Evolutionary conservation across 1,140 invertebrate species (phyloP), one percentile per base, ranked within the genome.

Genomic region (Sminthurinus signatus): DNA sequence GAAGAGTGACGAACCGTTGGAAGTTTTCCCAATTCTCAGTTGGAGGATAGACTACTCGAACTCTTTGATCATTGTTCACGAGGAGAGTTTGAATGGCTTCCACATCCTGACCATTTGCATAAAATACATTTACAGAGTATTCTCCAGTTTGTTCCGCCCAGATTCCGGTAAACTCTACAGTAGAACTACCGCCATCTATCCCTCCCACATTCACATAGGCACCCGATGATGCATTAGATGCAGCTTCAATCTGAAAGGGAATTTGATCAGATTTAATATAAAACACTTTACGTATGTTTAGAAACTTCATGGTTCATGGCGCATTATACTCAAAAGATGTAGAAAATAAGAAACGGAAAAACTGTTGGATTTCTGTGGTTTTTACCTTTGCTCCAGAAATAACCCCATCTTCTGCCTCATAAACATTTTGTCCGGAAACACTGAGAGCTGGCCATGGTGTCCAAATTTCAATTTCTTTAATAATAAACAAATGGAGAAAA

Each of bases 381-480:
- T 8, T 36, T 36, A 36, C 32, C 32, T 36, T 36, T 5, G 32
- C 5, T 8, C 15, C 15, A 36, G 32, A 36, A 8, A 69, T 32
- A 36, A 32, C 59, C 2, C 67, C 67, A 57, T 69, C 67, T 56
- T 69, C 67, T 28, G 64, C 63, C 44, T 69, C 67, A 36, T 62
- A 65, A 14, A 25, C 57, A 10, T 50, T 44, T 27, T 8, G 32
- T 57, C 29, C 59, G 60, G 15, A 8, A 21, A 0, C n/a, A n/a
- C n/a, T n/a, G n/a, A n/a, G n/a, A n/a, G n/a, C n/a, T n/a, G 67
- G 67, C 59, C 58, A 69, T 8, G 60, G 36, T 21, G 60, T 60
- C 64, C 63, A 69, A 15, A 69, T 63, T 36, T 69, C 67, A 5
- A 69, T 17, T 51, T 69, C 67, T 8, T 63, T 65, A n/a, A n/a